Evolutionary conservation across 2,888 invertebrate species (phyloP), one percentile per base, ranked within the genome.

Genomic region (Silvanus unidentatus): DNA sequence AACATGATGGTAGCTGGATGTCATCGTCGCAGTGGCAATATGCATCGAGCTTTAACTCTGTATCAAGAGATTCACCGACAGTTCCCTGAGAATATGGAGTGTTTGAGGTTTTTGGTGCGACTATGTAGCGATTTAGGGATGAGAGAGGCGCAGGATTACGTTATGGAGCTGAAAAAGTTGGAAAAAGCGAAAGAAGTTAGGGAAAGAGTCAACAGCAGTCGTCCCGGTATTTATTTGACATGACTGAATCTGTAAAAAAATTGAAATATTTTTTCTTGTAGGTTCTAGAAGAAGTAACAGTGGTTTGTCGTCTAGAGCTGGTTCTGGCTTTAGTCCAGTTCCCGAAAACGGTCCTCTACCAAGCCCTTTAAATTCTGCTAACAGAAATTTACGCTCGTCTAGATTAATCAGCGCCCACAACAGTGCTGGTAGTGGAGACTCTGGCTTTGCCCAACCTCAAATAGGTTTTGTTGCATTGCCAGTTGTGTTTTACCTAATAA

Each of bases 31-130:
- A 84, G 85, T 44, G 92, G 92, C 16, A 85, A 77, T 45, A 70
- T 77, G 42, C 77, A 77, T 50, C 59, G 62, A 60, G 92, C 93
- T 6, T 75, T 94, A 13, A 76, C 83, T 5, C 78, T 88, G 1
- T 95, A 93, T 71, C 88, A 90, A 72, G 80, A 82, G 55, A 86
- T 97, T 61, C 88, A 47, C 37, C 53, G 54, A 12, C 81, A 84
- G 55, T 98, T 98, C 70, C 98, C 98, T 0, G 95, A 97, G 50
- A 96, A 97, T 69, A 79, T 90, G 1, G 94, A 95, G 65, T 97
- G 97, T 72, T 73, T 96, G 42, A 88, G 90, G 70, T 82, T 91
- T 66, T 77, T 96, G 60, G 86, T 93, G n/a, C 81, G 91, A 55
- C 72, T 96, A 40, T 88, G 91, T 64, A 86, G 86, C 28, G 94